These are phyloP conservation scores for Nomada ferruginata DNA, from an alignment of 2,888 invertebrate genomes.

Conservation along the genomic window DNA sequence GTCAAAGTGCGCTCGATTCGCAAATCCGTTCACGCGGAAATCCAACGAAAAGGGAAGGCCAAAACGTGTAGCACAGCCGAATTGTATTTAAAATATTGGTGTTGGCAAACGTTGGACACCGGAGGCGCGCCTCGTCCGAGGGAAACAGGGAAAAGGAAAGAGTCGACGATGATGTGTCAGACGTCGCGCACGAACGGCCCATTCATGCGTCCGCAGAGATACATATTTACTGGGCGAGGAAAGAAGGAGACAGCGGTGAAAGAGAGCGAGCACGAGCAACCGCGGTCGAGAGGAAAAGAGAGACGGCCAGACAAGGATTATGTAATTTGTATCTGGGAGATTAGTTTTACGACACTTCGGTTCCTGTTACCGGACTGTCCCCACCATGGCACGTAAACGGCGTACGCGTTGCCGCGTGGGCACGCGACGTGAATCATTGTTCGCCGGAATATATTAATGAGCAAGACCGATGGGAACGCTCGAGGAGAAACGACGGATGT, in stretches of 20 bases:
- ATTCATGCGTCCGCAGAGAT: slow-evolving; percentile 40
- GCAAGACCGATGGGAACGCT: slow-evolving; percentile 53
- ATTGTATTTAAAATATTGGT: too few species aligned
- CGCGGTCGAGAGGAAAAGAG: background rate
- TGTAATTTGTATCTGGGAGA: slow-evolving; percentile 74
- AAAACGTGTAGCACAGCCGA: background rate
- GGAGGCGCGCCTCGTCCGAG: background rate
- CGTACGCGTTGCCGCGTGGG: slow-evolving; percentile 39
- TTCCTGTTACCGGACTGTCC: slow-evolving; percentile 65
- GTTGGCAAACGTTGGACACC: background rate
- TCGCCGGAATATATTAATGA: slow-evolving; percentile 70
- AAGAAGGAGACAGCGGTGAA: background rate
- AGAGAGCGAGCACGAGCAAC: background rate
- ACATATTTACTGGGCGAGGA: slow-evolving; percentile 11
- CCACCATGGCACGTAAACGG: slow-evolving; percentile 3
- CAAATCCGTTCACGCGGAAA: too few species aligned
- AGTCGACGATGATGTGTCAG: slow-evolving; percentile 24
- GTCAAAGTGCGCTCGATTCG: too few species aligned
- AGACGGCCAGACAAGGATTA: slow-evolving; percentile 54
- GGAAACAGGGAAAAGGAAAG: slow-evolving; percentile 20
- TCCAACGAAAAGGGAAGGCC: too few species aligned
- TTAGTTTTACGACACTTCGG: slow-evolving; percentile 74
- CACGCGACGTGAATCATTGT: slow-evolving; percentile 70
- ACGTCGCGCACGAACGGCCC: slow-evolving; percentile 7
- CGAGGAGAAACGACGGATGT: slow-evolving; percentile 41